A percentile compares a stretch with the other conserved stretches of the same genome.
Evolutionary conservation across 2,797 vertebrate species (phyloP).

Genomic region (Falco naumanni): DNA sequence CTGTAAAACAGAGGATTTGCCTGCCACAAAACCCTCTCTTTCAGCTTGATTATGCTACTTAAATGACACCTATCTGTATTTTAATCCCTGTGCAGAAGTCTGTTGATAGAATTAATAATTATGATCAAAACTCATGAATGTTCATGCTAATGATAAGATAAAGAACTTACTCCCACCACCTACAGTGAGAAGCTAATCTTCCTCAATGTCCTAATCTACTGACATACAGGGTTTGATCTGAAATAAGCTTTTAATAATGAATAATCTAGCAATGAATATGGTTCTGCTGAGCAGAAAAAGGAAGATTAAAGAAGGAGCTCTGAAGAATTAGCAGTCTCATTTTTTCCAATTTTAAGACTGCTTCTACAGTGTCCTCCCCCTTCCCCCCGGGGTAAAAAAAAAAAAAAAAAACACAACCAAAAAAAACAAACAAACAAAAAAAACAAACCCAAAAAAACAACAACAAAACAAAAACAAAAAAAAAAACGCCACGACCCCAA

Average conservation of each 20-base stretch:
- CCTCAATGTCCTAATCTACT: conserved; percentile 72
- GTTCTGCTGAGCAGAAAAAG: conserved; percentile 72
- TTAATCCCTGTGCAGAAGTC: conserved; percentile 60
- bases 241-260: conserved; percentile 80
- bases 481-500: no score
- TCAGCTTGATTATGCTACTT: conserved; percentile 30
- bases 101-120: conserved; percentile 73
- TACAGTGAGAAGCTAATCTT: conserved; percentile 72
- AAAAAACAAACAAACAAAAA: neutral
- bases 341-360: neutral
- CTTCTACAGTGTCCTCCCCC: neutral
- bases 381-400: neutral
- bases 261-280: conserved; percentile 68
- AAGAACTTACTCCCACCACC: conserved; percentile 70
- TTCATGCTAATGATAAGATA: conserved; percentile 77
- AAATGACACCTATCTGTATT: conserved; percentile 57
- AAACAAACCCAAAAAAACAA: neutral
- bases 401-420: no score
- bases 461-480: no score
- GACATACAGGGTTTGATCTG: conserved; percentile 64
- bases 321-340: conserved; percentile 13
- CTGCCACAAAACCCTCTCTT: conserved; percentile 7
- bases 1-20: conserved; percentile 10
- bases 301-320: conserved; percentile 64
- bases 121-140: conserved; percentile 70